These are phyloP conservation scores for Sphinx pinastri DNA, from an alignment of 2,888 invertebrate species.

Conservation along the genomic window DNA sequence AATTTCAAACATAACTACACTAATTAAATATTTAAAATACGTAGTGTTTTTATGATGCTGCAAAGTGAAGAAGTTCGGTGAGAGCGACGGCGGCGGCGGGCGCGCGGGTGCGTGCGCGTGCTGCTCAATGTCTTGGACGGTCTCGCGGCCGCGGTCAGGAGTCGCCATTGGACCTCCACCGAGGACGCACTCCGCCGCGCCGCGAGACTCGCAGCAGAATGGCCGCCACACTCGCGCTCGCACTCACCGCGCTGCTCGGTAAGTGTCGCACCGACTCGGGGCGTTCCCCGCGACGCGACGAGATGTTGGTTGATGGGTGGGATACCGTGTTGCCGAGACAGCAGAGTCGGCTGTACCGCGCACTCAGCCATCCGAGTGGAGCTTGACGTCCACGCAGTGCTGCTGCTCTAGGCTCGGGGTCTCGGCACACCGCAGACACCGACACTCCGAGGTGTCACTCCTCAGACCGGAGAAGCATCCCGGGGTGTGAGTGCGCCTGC, in stretches of 20 bases:
- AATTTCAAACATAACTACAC: too few relatives aligned
- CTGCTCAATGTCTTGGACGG: not conserved
- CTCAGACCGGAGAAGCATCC: too few relatives aligned
- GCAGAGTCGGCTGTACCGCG: not conserved
- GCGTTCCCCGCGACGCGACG: not conserved
- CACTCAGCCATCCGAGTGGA: too few relatives aligned
- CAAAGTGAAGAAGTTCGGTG: not conserved
- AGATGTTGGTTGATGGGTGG: not conserved
- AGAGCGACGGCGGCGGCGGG: not conserved
- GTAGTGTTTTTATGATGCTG: too few relatives aligned
- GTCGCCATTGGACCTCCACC: not conserved
- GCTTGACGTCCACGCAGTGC: too few relatives aligned
- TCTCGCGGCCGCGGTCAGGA: not conserved
- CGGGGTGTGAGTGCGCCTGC: too few relatives aligned
- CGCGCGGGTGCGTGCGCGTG: not conserved
- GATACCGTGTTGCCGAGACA: too few relatives aligned
- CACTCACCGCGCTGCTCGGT: constrained; percentile 6
- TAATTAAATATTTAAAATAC: too few relatives aligned
- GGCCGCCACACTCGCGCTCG: not conserved
- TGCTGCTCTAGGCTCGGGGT: too few relatives aligned
- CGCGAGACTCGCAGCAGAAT: not conserved
- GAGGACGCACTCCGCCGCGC: not conserved
- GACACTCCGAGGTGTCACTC: too few relatives aligned
- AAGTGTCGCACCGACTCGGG: not conserved
- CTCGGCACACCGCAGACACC: too few relatives aligned